A percentile compares a stretch with the other conserved stretches of the same genome.
Conservation (phyloP, 2,888 invertebrate species). For the Acanthosoma haemorrhoidale region DNA sequence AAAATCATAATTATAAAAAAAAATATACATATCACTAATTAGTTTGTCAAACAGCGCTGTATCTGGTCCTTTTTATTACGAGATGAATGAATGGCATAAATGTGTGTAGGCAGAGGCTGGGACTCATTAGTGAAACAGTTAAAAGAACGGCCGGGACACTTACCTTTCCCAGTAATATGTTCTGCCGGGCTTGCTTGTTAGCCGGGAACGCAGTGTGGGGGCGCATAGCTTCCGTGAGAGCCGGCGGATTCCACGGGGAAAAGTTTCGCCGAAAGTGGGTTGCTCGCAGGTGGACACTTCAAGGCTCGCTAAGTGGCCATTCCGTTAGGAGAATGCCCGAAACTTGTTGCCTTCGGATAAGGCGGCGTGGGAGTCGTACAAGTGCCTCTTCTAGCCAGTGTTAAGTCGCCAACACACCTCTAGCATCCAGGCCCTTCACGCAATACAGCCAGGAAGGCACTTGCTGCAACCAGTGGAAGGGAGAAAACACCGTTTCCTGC, state of each 20-base stretch:
- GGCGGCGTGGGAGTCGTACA: conserved; percentile 12
- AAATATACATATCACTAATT: conserved; percentile 8
- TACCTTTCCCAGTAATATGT: conserved; percentile 12
- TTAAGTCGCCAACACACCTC: no score
- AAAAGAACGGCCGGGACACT: background rate
- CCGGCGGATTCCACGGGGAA: background rate
- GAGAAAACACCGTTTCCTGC: no score
- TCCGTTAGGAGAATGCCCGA: conserved; percentile 14
- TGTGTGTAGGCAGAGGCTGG: background rate
- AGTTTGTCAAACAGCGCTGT: background rate
- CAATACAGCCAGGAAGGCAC: no score
- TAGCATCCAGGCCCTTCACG: no score
- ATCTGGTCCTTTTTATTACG: background rate
- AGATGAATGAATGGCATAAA: conserved; percentile 14
- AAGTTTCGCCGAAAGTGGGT: conserved; percentile 14
- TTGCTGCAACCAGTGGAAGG: no score
- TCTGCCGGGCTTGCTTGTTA: background rate
- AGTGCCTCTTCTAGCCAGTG: no score
- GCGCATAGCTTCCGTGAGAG: conserved; percentile 8
- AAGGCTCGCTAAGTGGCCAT: conserved; percentile 4
- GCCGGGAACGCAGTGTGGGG: background rate
- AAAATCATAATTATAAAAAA: background rate
- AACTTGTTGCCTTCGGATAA: no score
- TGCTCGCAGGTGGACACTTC: conserved; percentile 10
- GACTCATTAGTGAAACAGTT: background rate